phyloP scores from a whole-genome alignment of 2,797 vertebrate genomes.

The Oryzias dopingdopingensis region DNA sequence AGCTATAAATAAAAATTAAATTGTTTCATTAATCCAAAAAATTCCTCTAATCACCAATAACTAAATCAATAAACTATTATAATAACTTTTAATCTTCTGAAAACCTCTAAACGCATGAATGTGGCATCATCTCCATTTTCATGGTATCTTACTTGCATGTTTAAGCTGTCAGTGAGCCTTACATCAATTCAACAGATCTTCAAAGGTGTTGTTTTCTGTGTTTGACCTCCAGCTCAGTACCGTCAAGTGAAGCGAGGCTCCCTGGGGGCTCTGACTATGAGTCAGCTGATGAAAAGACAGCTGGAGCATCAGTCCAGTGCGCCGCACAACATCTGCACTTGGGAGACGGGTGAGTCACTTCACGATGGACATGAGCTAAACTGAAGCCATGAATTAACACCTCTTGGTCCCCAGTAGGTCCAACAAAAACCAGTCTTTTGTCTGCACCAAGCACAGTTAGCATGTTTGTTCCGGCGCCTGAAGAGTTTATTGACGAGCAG shows the following conservation, averaged over 20 bases:
- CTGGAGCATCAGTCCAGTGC: conserved; percentile 98
- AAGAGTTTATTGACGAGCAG: conserved; percentile 98
- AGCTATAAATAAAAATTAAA: conserved; percentile 12
- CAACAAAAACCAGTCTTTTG: conserved; percentile 94
- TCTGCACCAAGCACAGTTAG: conserved; percentile 97
- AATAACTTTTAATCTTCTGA: conserved; percentile 10
- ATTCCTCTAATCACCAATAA: background rate
- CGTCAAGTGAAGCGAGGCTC: conserved; percentile 97
- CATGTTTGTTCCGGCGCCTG: conserved; percentile 97
- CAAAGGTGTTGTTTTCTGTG: conserved; percentile 35
- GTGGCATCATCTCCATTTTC: conserved; percentile 28
- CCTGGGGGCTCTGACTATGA: conserved; percentile 95
- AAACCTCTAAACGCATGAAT: conserved; percentile 8
- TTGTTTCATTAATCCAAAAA: conserved; percentile 5
- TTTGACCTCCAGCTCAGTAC: conserved; percentile 88
- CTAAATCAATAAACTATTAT: conserved; percentile 2
- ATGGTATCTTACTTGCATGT: conserved; percentile 13
- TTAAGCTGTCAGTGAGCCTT: background rate
- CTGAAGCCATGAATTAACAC: background rate
- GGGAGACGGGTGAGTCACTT: conserved; percentile 88
- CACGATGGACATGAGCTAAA: background rate
- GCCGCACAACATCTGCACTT: conserved; percentile 97
- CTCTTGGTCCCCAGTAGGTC: conserved; percentile 71
- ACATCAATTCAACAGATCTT: background rate
- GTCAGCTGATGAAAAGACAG: conserved; percentile 98